A percentile compares a stretch with the other conserved stretches of the same genome.
These are phyloP conservation scores for Hucho hucho DNA, from an alignment of 2,113 vertebrate genomes.

Conservation along the genomic window DNA sequence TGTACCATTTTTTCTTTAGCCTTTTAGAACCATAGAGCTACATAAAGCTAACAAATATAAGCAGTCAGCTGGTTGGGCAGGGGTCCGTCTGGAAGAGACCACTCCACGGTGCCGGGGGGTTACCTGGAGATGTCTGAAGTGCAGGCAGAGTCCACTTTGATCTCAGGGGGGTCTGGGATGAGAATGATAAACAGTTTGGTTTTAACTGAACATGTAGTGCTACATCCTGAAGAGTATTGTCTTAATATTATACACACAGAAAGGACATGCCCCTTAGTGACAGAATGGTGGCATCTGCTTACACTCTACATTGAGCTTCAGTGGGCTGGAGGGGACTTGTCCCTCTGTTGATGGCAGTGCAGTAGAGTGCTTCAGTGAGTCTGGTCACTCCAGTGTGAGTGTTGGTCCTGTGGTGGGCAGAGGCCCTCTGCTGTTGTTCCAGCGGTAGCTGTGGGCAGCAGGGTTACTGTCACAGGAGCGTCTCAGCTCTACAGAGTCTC, in stretches of 20 bases:
- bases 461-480: constrained; percentile 65
- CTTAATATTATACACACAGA: neutral
- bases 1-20: too few species aligned
- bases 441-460: constrained; percentile 43
- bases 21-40: too few species aligned
- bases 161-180: constrained; percentile 61
- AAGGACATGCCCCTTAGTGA: neutral
- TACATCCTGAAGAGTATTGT: neutral
- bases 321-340: constrained; percentile 29
- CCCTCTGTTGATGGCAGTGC: constrained; percentile 58
- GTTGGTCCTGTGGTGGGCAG: constrained; percentile 13
- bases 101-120: constrained; percentile 57
- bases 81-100: constrained; percentile 40
- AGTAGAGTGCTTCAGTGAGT: constrained; percentile 49
- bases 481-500: constrained; percentile 41
- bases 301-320: constrained; percentile 57
- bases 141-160: constrained; percentile 59
- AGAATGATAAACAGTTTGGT: neutral
- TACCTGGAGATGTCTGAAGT: constrained; percentile 2
- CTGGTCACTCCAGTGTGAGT: constrained; percentile 51
- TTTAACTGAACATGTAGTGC: neutral
- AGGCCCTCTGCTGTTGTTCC: constrained; percentile 38
- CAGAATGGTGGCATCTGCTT: constrained; percentile 26
- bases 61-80: constrained; percentile 15
- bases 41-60: too few species aligned